phyloP scores from a whole-genome alignment of 2,888 invertebrate species.

The Ophioninae sp. region DNA sequence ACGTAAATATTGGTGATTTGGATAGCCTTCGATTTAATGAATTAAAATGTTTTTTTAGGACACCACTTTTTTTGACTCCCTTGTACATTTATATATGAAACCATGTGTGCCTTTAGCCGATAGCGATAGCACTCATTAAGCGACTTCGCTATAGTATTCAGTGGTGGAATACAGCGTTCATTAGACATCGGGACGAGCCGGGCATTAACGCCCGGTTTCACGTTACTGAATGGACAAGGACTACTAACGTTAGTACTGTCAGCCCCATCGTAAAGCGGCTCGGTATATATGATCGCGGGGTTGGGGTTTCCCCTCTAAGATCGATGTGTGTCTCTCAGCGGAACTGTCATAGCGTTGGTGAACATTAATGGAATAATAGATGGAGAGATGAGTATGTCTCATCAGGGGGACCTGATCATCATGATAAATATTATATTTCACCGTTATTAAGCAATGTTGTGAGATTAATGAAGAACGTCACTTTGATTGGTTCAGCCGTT shows the following conservation, averaged over 20 bases:
- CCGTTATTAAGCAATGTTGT: neutral
- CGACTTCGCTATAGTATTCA: slow-evolving; percentile 59
- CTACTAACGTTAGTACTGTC: slow-evolving; percentile 59
- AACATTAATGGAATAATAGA: slow-evolving; percentile 7
- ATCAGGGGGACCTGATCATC: neutral
- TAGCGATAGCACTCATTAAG: slow-evolving; percentile 66
- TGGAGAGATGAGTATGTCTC: neutral
- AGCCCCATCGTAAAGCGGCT: slow-evolving; percentile 40
- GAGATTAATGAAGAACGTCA: neutral
- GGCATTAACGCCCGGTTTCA: slow-evolving; percentile 55
- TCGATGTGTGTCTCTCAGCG: slow-evolving; percentile 48
- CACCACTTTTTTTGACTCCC: too few relatives aligned
- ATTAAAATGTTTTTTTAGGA: too few relatives aligned
- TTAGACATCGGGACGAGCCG: slow-evolving; percentile 58
- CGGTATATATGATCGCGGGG: slow-evolving; percentile 36
- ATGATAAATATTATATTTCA: slow-evolving; percentile 9
- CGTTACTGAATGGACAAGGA: slow-evolving; percentile 64
- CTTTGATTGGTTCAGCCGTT: too few relatives aligned
- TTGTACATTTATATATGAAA: neutral
- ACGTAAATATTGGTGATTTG: too few relatives aligned
- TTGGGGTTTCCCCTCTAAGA: slow-evolving; percentile 33
- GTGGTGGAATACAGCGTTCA: slow-evolving; percentile 56
- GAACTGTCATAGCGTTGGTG: slow-evolving; percentile 51
- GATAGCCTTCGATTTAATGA: too few relatives aligned
- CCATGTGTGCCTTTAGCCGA: slow-evolving; percentile 31